Percentiles rank a stretch among this genome's conserved stretches.
phyloP scores from a whole-genome alignment of 1,140 invertebrate genomes.

The Odontomachus brunneus region DNA sequence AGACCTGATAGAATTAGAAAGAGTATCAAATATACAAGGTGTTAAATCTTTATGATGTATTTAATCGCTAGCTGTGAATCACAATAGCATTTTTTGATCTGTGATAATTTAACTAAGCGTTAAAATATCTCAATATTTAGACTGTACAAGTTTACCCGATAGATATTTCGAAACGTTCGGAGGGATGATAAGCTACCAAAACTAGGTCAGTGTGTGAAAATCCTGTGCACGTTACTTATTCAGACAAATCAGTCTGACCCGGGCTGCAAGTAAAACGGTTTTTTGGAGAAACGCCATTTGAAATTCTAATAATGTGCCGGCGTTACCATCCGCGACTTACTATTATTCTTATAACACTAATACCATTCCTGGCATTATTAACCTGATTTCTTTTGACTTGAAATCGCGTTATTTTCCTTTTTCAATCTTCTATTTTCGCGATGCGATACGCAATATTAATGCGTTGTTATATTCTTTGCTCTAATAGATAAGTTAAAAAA shows the following conservation, averaged over 20 bases:
- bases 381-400: background rate
- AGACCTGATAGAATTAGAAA: too few species aligned
- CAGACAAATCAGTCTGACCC: background rate
- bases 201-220: background rate
- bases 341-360: background rate
- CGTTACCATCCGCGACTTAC: background rate
- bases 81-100: background rate
- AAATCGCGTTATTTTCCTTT: background rate
- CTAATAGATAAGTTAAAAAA: background rate
- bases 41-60: background rate
- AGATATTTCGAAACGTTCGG: background rate
- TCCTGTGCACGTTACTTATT: background rate
- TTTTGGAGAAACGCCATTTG: background rate
- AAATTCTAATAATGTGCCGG: background rate
- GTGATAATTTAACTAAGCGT: background rate
- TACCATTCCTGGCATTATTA: background rate
- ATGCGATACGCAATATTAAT: background rate
- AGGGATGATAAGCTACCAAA: background rate
- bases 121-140: background rate
- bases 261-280: background rate
- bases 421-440: background rate
- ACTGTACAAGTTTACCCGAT: background rate
- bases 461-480: background rate
- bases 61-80: slow-evolving; percentile 7
- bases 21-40: background rate